These are phyloP conservation scores for Scrobipalpa atriplicella DNA, from an alignment of 2,888 invertebrate genomes.

Conservation along the genomic window DNA sequence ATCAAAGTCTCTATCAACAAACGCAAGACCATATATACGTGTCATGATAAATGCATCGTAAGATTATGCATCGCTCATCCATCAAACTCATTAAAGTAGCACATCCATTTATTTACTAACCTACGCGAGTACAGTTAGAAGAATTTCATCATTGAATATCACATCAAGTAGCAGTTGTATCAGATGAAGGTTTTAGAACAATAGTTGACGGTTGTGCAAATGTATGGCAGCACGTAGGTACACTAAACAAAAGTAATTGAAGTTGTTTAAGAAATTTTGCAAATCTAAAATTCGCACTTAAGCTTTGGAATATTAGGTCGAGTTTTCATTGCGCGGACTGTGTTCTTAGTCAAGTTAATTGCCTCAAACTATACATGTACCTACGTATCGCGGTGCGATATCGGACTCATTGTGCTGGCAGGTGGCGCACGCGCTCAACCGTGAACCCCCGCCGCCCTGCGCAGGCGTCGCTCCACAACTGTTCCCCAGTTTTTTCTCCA, in stretches of 20 bases:
- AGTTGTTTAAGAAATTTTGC: background rate
- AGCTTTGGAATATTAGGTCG: background rate
- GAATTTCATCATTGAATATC: conserved; percentile 4
- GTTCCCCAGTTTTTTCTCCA: conserved; percentile 68
- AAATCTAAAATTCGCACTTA: background rate
- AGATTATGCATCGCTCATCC: conserved; percentile 14
- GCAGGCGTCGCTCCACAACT: conserved; percentile 60
- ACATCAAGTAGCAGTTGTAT: conserved; percentile 14
- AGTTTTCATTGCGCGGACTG: background rate
- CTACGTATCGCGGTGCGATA: conserved; percentile 45
- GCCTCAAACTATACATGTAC: background rate
- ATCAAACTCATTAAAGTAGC: conserved; percentile 4
- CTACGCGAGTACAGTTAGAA: conserved; percentile 5
- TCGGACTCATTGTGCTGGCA: conserved; percentile 38
- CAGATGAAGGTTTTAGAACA: conserved; percentile 29
- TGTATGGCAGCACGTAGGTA: conserved; percentile 28
- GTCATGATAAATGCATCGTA: conserved; percentile 9
- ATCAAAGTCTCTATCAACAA: background rate
- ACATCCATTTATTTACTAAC: conserved; percentile 4
- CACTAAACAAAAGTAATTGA: too few relatives aligned
- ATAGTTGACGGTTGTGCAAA: conserved; percentile 30
- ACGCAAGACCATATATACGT: background rate
- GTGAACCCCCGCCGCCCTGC: conserved; percentile 66
- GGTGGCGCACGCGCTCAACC: conserved; percentile 75
- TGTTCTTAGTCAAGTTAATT: too few relatives aligned